phyloP scores from a whole-genome alignment of 2,888 invertebrate genomes.

The Halocaridina rubra region DNA sequence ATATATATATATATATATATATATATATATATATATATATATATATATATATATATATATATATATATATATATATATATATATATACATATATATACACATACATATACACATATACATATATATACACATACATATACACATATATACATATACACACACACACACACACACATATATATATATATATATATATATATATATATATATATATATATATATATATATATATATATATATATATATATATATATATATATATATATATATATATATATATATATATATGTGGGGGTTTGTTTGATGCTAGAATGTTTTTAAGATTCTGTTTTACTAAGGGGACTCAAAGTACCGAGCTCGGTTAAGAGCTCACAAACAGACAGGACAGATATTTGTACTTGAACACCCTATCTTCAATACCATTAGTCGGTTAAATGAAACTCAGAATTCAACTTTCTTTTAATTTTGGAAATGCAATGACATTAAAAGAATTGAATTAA shows the following conservation, averaged over 20 bases:
- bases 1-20: not conserved
- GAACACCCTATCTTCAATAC: no score
- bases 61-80: not conserved
- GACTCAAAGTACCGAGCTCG: no score
- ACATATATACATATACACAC: not conserved
- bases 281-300: not conserved
- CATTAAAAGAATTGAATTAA: no score
- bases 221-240: not conserved
- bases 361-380: no score
- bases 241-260: not conserved
- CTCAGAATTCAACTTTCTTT: no score
- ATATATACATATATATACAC: not conserved
- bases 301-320: no score
- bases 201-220: not conserved
- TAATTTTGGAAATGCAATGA: no score
- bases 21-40: not conserved
- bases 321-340: no score
- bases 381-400: no score
- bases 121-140: not conserved
- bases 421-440: no score
- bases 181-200: not conserved
- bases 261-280: not conserved
- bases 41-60: not conserved
- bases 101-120: not conserved
- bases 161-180: not conserved